phyloP scores from a whole-genome alignment of 1,140 invertebrate genomes.

The Diorhabda elongata region DNA sequence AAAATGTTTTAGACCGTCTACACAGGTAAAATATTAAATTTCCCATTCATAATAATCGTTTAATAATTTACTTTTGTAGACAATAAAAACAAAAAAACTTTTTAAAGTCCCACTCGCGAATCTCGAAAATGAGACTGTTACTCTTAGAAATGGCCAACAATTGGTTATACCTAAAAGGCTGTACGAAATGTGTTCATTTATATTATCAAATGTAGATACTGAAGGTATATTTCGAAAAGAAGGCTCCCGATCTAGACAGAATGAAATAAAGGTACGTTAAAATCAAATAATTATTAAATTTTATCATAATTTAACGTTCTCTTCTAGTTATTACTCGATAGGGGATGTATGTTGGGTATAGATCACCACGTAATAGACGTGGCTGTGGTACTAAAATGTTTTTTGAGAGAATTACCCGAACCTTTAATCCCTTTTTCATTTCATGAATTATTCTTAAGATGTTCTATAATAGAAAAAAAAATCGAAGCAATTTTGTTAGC shows the following conservation, averaged over 20 bases:
- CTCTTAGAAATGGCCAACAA: constrained; percentile 53
- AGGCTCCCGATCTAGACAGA: constrained; percentile 73
- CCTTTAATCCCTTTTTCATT: constrained; percentile 68
- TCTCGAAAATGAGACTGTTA: constrained; percentile 59
- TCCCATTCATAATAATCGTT: constrained; percentile 18
- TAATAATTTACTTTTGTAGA: constrained; percentile 26
- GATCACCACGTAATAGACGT: constrained; percentile 74
- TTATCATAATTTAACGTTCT: constrained; percentile 3
- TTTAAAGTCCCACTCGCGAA: constrained; percentile 59
- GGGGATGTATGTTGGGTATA: constrained; percentile 58
- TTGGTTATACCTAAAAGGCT: constrained; percentile 74
- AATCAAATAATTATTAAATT: not conserved
- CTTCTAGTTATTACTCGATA: constrained; percentile 58
- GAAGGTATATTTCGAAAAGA: constrained; percentile 84
- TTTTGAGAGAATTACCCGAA: constrained; percentile 76
- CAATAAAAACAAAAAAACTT: constrained; percentile 50
- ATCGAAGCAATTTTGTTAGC: constrained; percentile 57
- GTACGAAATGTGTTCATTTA: constrained; percentile 63
- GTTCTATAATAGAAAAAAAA: constrained; percentile 52
- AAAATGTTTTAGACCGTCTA: constrained; percentile 56
- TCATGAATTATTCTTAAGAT: constrained; percentile 73
- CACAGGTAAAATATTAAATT: constrained; percentile 47
- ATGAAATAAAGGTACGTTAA: constrained; percentile 67
- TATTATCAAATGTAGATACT: constrained; percentile 61
- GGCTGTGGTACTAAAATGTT: constrained; percentile 76